Evolutionary conservation across 2,113 vertebrate species (phyloP), one percentile per base, ranked within the genome.

Genomic region (Rousettus leschenaultii): DNA sequence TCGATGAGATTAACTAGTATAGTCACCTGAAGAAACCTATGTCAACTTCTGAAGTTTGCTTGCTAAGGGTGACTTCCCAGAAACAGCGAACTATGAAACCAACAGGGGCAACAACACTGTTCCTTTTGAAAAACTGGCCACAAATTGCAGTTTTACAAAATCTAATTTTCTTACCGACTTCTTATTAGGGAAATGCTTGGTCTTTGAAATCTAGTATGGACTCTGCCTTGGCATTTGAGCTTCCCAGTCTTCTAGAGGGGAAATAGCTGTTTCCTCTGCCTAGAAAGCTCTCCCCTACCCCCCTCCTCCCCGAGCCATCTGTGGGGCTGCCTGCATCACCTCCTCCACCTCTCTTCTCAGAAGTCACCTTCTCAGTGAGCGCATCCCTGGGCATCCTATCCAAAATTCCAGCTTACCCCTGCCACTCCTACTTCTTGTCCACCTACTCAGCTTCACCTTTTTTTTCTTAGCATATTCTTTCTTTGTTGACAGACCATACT

Each of bases 121-220:
- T 16, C 61, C 48, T 85, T 79, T 84, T 71, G 59, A 68, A 93
- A 90, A 80, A 78, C 51, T 48, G 53, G 66, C 96, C 82, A 86
- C 82, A 82, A 35, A 85, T 88, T 85, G 43, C 61, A 55, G 75
- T 94, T 86, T 92, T 22, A 77, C 30, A 94, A 68, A 94, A 92
- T 88, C 66, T 74, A 21, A 95, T 90, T 80, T 89, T 75, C 71
- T n/a, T 22, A 0, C 30, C 53, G 77, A 61, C 71, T 68, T 84
- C 77, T 59, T 65, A 63, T 80, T 79, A 40, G 74, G 84, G 40
- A 92, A 51, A n/a, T 45, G 35, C 38, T 63, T 24, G 57, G 30
- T 84, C 65, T 94, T 66, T 43, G 61, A 86, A 92, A 22, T 61
- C 30, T 2, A 13, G 30, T 2, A 55, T 68, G 63, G 92, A 33